Conservation (phyloP, 2,888 invertebrate species). For the Eugnorisma glareosa region DNA sequence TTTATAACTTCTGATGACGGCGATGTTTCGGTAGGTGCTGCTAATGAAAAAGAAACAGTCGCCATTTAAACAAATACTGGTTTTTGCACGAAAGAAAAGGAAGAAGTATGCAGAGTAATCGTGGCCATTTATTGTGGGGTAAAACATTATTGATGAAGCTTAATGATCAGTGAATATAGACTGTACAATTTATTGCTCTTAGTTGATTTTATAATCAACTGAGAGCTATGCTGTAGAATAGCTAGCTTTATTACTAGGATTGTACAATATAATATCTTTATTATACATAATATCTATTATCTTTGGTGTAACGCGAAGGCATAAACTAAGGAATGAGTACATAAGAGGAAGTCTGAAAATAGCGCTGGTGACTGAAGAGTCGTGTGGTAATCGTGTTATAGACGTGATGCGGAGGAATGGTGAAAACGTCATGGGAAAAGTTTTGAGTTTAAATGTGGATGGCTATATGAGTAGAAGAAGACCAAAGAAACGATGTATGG, state of each 20-base stretch:
- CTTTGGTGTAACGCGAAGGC: too few relatives aligned
- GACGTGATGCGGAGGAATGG: too few relatives aligned
- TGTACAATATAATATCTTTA: too few relatives aligned
- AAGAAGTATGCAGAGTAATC: conserved; percentile 25
- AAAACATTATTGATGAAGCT: conserved; percentile 6
- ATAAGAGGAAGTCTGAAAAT: too few relatives aligned
- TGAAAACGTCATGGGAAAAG: too few relatives aligned
- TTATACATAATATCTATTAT: background rate
- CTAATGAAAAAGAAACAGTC: conserved; percentile 63
- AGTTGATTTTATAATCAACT: background rate
- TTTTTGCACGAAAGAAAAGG: conserved; percentile 41
- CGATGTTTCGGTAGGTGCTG: conserved; percentile 60
- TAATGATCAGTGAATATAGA: conserved; percentile 14
- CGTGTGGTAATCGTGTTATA: too few relatives aligned
- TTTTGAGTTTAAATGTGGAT: too few relatives aligned
- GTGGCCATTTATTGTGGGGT: conserved; percentile 25
- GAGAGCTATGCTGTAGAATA: background rate
- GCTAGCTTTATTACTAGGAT: background rate
- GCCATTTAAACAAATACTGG: conserved; percentile 49
- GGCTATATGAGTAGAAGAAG: too few relatives aligned
- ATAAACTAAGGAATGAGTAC: too few relatives aligned
- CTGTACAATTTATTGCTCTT: background rate
- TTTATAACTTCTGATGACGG: conserved; percentile 77
- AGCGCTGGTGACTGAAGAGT: too few relatives aligned
- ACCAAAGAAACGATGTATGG: too few relatives aligned